These are phyloP conservation scores for Barypeithes pellucidus DNA, from an alignment of 2,888 invertebrate genomes.

Conservation along the genomic window DNA sequence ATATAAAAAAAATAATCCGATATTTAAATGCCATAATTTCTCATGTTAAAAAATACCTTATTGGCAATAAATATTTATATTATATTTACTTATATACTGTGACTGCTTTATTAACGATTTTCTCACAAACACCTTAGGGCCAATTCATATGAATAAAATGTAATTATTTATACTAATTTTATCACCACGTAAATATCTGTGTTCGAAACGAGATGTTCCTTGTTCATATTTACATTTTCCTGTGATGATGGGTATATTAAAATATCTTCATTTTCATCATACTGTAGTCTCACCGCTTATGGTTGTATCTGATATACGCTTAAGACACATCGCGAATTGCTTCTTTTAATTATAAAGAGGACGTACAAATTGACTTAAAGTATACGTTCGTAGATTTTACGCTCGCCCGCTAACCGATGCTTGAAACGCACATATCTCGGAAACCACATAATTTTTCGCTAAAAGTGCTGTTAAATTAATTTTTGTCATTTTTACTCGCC, in stretches of 20 bases:
- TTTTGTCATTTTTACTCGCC: too few species aligned
- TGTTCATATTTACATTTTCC: slow-evolving; percentile 24
- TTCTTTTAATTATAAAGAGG: too few species aligned
- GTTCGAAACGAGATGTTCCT: slow-evolving; percentile 6
- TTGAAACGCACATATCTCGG: too few species aligned
- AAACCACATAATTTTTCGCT: too few species aligned
- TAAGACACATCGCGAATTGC: not conserved
- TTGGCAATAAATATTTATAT: not conserved
- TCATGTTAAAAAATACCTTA: not conserved
- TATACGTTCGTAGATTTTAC: too few species aligned
- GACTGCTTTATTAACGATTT: slow-evolving; percentile 4
- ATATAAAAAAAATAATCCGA: not conserved
- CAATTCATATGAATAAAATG: not conserved
- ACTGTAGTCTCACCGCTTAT: slow-evolving; percentile 1
- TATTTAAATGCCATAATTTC: not conserved
- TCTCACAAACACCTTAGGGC: slow-evolving; percentile 12
- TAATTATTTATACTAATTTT: slow-evolving; percentile 9
- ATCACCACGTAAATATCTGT: slow-evolving; percentile 13
- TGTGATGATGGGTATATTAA: not conserved
- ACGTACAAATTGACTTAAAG: too few species aligned
- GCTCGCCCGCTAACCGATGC: too few species aligned
- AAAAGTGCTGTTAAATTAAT: too few species aligned
- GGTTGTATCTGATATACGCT: slow-evolving; percentile 26
- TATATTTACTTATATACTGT: not conserved
- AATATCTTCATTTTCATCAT: slow-evolving; percentile 34